These are phyloP conservation scores for Taeniopygia guttata DNA, from an alignment of 2,797 vertebrate species.

Conservation along the genomic window DNA sequence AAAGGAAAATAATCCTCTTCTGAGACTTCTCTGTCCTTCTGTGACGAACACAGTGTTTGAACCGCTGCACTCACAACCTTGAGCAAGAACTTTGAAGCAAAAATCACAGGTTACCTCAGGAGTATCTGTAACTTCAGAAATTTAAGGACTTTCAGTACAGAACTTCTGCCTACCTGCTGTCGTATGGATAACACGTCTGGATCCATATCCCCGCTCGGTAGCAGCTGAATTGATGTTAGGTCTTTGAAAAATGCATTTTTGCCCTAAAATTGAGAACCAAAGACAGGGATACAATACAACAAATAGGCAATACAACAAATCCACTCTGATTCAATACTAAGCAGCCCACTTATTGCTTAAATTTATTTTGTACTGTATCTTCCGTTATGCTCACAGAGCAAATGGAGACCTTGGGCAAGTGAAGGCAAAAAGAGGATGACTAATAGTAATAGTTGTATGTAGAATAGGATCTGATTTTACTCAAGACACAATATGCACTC, in stretches of 20 bases:
- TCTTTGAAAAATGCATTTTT: constrained; percentile 99
- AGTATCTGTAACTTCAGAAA: background rate
- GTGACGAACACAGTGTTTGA: constrained; percentile 74
- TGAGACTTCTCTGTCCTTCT: constrained; percentile 24
- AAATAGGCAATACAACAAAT: background rate
- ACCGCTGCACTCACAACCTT: constrained; percentile 86
- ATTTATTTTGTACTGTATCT: background rate
- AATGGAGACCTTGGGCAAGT: background rate
- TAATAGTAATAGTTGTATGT: background rate
- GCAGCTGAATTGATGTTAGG: constrained; percentile 91
- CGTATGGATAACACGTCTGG: constrained; percentile 83
- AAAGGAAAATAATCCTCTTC: constrained; percentile 47
- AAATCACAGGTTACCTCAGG: background rate
- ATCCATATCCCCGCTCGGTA: constrained; percentile 94
- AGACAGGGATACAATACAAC: background rate
- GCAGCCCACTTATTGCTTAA: background rate
- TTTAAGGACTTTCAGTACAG: background rate
- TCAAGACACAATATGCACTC: background rate
- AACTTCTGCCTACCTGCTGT: constrained; percentile 82
- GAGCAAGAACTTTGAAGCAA: constrained; percentile 83
- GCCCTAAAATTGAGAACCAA: constrained; percentile 78
- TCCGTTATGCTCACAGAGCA: background rate
- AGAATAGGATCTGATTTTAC: background rate
- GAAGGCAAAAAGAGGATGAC: background rate
- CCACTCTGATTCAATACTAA: background rate